A percentile compares a stretch with the other conserved stretches of the same genome.
phyloP scores from a whole-genome alignment of 2,888 invertebrate species.

The Eupithecia subumbrata region DNA sequence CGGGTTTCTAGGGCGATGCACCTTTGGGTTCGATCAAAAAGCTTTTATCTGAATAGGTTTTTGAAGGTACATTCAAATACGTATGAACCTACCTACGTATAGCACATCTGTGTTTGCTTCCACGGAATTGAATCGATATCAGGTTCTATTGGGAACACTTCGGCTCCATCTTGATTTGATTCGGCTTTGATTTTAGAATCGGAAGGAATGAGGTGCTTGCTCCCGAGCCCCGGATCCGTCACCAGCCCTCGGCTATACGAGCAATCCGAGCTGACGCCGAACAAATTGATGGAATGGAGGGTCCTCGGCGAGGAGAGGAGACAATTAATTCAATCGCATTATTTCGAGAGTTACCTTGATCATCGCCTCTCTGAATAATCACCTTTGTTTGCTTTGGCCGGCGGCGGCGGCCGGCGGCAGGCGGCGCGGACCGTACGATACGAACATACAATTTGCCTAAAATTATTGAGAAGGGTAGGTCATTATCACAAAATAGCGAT shows the following conservation, averaged over 20 bases:
- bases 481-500: no score
- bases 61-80: slow-evolving; percentile 13
- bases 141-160: not conserved
- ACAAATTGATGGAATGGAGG: not conserved
- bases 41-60: slow-evolving; percentile 27
- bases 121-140: not conserved
- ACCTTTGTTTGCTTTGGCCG: slow-evolving; percentile 29
- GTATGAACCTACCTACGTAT: not conserved
- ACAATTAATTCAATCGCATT: not conserved
- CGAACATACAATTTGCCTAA: not conserved
- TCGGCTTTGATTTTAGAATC: not conserved
- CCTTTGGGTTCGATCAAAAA: slow-evolving; percentile 23
- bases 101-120: not conserved
- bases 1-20: slow-evolving; percentile 18
- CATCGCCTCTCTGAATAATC: slow-evolving; percentile 40
- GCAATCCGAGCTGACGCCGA: not conserved
- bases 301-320: not conserved
- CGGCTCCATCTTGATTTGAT: not conserved
- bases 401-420: not conserved
- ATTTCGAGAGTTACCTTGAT: no score
- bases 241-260: not conserved
- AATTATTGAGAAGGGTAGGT: not conserved
- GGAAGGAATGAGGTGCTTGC: not conserved
- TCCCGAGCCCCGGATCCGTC: not conserved
- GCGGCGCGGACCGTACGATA: no score